These are phyloP conservation scores for Aegypius monachus DNA, from an alignment of 2,113 vertebrate species.

Conservation along the genomic window DNA sequence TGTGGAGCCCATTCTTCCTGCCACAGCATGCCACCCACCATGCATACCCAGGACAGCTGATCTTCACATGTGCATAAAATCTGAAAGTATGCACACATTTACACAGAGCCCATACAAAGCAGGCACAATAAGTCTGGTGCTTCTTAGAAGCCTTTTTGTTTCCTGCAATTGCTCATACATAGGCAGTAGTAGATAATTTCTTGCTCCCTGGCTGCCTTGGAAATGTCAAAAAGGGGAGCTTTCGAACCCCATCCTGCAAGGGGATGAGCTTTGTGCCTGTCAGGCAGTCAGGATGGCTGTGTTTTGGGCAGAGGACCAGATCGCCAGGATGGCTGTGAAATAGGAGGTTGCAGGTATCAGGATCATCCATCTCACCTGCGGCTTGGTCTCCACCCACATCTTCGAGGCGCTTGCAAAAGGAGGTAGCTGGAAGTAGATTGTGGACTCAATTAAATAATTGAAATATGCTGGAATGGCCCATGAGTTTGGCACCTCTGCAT, in stretches of 20 bases:
- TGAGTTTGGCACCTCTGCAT: neutral
- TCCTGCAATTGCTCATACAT: neutral
- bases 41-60: neutral
- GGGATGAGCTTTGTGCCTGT: neutral
- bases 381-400: neutral
- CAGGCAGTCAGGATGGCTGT: neutral
- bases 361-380: neutral
- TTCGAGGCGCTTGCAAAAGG: neutral
- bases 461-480: neutral
- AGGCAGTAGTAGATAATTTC: neutral
- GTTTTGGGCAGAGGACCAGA: neutral
- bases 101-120: neutral
- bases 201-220: neutral
- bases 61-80: constrained; percentile 50
- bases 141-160: constrained; percentile 18
- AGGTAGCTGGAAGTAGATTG: neutral
- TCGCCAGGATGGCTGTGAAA: neutral
- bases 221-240: neutral
- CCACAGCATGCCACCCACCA: constrained; percentile 61
- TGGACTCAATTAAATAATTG: neutral
- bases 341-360: neutral
- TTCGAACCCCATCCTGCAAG: neutral
- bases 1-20: constrained; percentile 50
- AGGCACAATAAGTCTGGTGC: constrained; percentile 12
- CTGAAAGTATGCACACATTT: constrained; percentile 51